Evolutionary conservation across 2,113 vertebrate species (phyloP), one percentile per base, ranked within the genome.

Genomic region (Oreochromis tanganicae): DNA sequence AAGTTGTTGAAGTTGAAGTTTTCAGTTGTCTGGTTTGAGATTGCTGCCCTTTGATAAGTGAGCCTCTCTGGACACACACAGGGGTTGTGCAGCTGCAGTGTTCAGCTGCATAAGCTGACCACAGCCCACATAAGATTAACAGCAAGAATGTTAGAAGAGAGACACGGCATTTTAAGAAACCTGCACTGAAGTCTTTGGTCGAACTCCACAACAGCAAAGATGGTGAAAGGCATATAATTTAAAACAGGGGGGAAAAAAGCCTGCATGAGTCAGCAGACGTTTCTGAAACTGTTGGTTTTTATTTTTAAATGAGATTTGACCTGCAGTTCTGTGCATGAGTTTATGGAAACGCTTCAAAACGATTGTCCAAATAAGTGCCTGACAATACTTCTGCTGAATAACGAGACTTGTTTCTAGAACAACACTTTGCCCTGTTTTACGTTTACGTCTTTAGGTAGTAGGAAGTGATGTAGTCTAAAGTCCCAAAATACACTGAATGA

Each of bases 1-100:
- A 46, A 73, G 13, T 92, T 29, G 81, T n/a, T n/a, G n/a, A n/a
- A n/a, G n/a, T n/a, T n/a, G 83, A 86, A 86, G 66, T 85, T 87
- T 87, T 56, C 48, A 29, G 81, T 68, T 84, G 82, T 88, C 66
- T 91, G 85, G 57, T 9, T 12, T 85, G 83, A 87, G 59, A 32
- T 50, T 66, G 55, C 41, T 16, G 59, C 16, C 81, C 48, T 50
- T 80, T 87, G 83, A 89, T 85, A 89, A 55, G 66, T 88, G 88
- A 87, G n/a, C 46, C 11, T 41, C 68, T 87, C 50, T 5, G 4
- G 48, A 71, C 32, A n/a, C 81, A 54, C 57, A 54, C 36, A 63
- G 32, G 17, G 63, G 36, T 41, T 24, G 17, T n/a, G 61, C 61
- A 66, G 61, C 61, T 66, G 61, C 32, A 66, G 10, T 66, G 61